Conservation (phyloP, 2,113 vertebrate species). For the Chrysemys picta region DNA sequence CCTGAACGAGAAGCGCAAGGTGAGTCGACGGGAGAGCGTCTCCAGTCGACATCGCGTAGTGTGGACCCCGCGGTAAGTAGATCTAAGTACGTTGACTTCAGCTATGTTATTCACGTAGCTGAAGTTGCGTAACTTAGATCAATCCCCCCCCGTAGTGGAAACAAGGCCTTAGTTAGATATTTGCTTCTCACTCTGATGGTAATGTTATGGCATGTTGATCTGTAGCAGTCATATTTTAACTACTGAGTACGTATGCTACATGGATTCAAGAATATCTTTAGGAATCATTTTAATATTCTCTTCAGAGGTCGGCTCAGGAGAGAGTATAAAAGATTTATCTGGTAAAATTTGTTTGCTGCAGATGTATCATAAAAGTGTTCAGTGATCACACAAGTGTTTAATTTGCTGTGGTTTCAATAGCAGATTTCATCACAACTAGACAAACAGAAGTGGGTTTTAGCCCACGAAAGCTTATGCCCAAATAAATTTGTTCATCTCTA, state of each 20-base stretch:
- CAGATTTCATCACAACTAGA: neutral
- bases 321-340: slow-evolving; percentile 16
- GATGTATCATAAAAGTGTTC: slow-evolving; percentile 17
- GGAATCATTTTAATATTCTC: neutral
- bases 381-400: slow-evolving; percentile 43
- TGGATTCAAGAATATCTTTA: neutral
- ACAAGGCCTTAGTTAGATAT: neutral
- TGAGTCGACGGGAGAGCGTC: no score
- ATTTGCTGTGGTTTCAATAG: slow-evolving; percentile 37
- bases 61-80: no score
- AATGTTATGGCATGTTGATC: neutral
- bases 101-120: no score
- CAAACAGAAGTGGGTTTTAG: neutral
- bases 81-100: no score
- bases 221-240: neutral
- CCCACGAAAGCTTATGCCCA: no score
- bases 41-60: no score
- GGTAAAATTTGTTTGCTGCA: neutral
- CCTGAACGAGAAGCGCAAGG: no score
- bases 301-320: neutral
- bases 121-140: no score
- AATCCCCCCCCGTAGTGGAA: no score
- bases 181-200: slow-evolving; percentile 5
- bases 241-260: neutral
- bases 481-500: no score